Evolutionary conservation across 2,113 vertebrate genomes (phyloP), one percentile per base, ranked within the genome.

Genomic region (Brachypteracias leptosomus): DNA sequence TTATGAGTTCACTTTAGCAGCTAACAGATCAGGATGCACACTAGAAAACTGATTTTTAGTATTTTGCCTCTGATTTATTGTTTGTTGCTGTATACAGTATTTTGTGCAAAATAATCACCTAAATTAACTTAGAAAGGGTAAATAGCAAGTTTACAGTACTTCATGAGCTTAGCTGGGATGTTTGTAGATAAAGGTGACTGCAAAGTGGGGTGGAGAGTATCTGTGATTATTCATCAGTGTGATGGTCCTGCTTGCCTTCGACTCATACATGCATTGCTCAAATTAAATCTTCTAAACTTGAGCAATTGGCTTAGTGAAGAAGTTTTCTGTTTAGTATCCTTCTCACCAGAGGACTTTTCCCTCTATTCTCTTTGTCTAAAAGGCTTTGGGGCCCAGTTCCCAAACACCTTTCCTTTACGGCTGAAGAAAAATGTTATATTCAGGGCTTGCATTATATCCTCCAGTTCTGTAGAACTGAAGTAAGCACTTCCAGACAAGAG

Each of bases 31-130:
- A 21, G 55, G 81, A 92, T 67, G 28, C 93, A 20, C 61, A 47
- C 91, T 94, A 62, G 73, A 91, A 96, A 95, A 96, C 79, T 49
- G 83, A 92, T 96, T 89, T 85, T 93, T 85, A 89, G 74, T 95
- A 74, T 82, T 78, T 40, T 96, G 71, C 61, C 29, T 9, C 74
- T 96, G 33, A 26, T 90, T 91, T 95, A 71, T 80, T 96, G 62
- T 66, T 21, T 76, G 40, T 90, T 87, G 44, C 42, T 92, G 8
- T 83, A 70, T 72, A 57, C 76, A 91, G 36, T 83, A 77, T 90
- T 95, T 89, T 96, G 42, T 88, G 57, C 61, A 93, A 87, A 96
- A 72, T 68, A 95, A 93, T 18, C 35, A 62, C 38, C 12, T 71
- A 58, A 92, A 77, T 67, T 51, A 84, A 93, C 6, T 77, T 93